These are phyloP conservation scores for Rhineura floridana DNA, from an alignment of 2,113 vertebrate species.

Conservation along the genomic window DNA sequence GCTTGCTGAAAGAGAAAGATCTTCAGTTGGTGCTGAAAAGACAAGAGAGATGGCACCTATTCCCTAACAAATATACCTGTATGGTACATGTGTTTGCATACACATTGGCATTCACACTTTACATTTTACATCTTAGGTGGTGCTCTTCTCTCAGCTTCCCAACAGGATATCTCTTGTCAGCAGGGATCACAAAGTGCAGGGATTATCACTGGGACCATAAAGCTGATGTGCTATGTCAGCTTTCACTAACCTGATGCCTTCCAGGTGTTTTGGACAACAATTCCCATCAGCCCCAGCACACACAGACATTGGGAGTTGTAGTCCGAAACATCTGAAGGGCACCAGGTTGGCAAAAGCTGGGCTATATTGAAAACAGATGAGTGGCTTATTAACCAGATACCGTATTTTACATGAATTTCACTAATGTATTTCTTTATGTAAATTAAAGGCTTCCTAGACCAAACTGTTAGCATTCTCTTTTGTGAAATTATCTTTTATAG, in stretches of 20 bases:
- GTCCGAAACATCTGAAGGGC: too few relatives aligned
- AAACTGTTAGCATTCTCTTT: constrained; percentile 3
- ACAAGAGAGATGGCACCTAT: too few relatives aligned
- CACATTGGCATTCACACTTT: not conserved
- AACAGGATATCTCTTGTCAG: not conserved
- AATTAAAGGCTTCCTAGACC: constrained; percentile 6
- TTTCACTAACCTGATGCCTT: too few relatives aligned
- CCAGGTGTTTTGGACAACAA: too few relatives aligned
- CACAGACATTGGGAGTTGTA: too few relatives aligned
- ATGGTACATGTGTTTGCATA: too few relatives aligned
- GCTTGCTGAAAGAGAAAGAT: too few relatives aligned
- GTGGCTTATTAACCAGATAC: not conserved
- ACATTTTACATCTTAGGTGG: not conserved
- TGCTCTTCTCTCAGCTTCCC: not conserved
- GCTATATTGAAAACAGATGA: not conserved
- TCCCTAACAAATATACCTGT: too few relatives aligned
- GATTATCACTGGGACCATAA: constrained; percentile 1
- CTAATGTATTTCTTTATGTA: not conserved
- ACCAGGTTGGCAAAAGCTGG: too few relatives aligned
- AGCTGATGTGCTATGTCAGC: not conserved
- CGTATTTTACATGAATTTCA: not conserved
- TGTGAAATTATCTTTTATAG: constrained; percentile 2
- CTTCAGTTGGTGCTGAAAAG: too few relatives aligned
- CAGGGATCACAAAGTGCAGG: not conserved
- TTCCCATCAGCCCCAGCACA: too few relatives aligned